Conservation (phyloP, 2,113 vertebrate genomes). For the Eulemur rufifrons region DNA sequence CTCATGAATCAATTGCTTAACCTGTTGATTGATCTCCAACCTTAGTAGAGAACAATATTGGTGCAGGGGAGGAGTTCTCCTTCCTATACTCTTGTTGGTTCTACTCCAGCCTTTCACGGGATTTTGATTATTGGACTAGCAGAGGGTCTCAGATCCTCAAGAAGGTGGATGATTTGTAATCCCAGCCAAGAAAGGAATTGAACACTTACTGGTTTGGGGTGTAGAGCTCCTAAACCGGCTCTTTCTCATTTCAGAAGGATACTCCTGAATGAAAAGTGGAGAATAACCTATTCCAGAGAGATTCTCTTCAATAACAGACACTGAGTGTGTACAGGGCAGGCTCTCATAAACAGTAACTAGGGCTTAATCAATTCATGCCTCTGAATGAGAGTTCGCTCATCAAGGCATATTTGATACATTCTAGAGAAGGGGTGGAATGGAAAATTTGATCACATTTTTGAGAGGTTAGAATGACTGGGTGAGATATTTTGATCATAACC, state of each 20-base stretch:
- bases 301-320: not conserved
- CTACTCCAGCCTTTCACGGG: too few relatives aligned
- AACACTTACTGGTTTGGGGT: not conserved
- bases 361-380: not conserved
- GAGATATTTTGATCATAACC: not conserved
- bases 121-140: not conserved
- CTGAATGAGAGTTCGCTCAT: not conserved
- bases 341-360: not conserved
- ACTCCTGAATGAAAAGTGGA: not conserved
- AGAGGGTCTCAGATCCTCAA: not conserved
- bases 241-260: not conserved
- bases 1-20: not conserved
- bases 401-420: not conserved
- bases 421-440: not conserved
- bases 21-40: not conserved
- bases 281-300: not conserved
- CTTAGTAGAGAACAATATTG: not conserved
- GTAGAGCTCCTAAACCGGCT: not conserved
- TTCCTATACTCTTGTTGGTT: not conserved
- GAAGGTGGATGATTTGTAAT: not conserved
- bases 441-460: not conserved
- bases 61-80: not conserved
- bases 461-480: not conserved
- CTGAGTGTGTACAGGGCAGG: not conserved
- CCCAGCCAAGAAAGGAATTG: not conserved